A percentile compares a stretch with the other conserved stretches of the same genome.
phyloP scores from a whole-genome alignment of 2,113 vertebrate genomes.

The Pedionomus torquatus region DNA sequence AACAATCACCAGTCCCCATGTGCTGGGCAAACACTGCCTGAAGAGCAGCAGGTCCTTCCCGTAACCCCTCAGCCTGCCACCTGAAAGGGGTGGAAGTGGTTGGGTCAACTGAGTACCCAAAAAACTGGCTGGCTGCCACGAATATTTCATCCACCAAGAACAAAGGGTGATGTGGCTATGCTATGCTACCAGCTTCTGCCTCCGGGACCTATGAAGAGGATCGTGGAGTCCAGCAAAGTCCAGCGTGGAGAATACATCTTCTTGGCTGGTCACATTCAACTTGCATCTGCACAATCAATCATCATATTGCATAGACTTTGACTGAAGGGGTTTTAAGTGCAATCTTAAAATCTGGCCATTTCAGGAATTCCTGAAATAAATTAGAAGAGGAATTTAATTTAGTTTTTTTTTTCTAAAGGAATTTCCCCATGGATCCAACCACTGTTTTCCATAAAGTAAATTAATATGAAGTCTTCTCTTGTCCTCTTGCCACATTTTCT shows the following conservation, averaged over 20 bases:
- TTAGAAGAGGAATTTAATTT: slow-evolving; percentile 69
- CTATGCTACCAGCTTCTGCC: not conserved
- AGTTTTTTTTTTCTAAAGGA: slow-evolving; percentile 23
- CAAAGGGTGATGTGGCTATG: fast-evolving
- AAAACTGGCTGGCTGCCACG: not conserved
- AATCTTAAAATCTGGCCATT: slow-evolving; percentile 69
- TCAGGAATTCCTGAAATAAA: slow-evolving; percentile 66
- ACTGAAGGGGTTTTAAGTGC: slow-evolving; percentile 52
- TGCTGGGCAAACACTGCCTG: not conserved
- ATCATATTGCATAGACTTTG: slow-evolving; percentile 51
- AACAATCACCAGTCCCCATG: not conserved
- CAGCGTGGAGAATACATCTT: not conserved
- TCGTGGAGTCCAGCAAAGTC: slow-evolving; percentile 16
- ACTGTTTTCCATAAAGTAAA: slow-evolving; percentile 60
- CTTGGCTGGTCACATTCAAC: not conserved
- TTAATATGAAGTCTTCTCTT: slow-evolving; percentile 55
- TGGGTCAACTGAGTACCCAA: not conserved
- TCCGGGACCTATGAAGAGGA: not conserved
- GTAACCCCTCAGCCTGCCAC: not conserved
- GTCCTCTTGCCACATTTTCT: slow-evolving; percentile 61
- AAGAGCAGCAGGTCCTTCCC: not conserved
- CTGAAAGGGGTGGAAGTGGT: not conserved
- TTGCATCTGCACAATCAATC: slow-evolving; percentile 41
- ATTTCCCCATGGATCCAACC: slow-evolving; percentile 51
- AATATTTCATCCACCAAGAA: not conserved